These are phyloP conservation scores for Pseudochirops corinnae DNA, from an alignment of 2,797 vertebrate species.

Conservation along the genomic window DNA sequence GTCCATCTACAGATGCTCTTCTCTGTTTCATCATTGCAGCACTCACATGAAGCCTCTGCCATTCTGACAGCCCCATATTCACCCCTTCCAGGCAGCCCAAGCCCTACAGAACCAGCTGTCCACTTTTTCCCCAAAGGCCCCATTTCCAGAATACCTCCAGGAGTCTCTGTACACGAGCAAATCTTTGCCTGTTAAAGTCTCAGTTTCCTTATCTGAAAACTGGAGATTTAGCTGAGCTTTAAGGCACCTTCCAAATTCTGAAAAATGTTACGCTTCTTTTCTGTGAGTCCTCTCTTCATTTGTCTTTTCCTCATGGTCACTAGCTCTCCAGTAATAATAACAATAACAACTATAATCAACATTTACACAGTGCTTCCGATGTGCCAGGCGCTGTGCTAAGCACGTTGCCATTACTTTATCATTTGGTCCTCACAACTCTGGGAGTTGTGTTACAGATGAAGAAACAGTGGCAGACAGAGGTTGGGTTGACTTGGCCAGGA, in stretches of 20 bases:
- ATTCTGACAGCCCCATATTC: not conserved
- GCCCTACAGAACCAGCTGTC: conserved; percentile 23
- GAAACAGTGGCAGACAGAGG: no score
- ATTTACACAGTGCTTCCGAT: not conserved
- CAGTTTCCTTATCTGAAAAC: not conserved
- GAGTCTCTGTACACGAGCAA: conserved; percentile 45
- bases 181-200: not conserved
- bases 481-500: not conserved
- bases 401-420: not conserved
- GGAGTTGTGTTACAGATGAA: not conserved
- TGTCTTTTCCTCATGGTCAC: not conserved
- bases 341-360: not conserved
- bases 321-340: not conserved
- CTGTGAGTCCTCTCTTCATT: not conserved
- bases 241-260: not conserved
- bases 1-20: not conserved
- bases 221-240: not conserved
- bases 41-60: not conserved
- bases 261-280: not conserved
- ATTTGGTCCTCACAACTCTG: not conserved
- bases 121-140: conserved; percentile 57
- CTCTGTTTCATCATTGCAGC: no score
- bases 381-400: not conserved
- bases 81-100: no score
- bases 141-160: conserved; percentile 66